phyloP scores from a whole-genome alignment of 2,888 invertebrate species.

The Acrocera orbiculus region DNA sequence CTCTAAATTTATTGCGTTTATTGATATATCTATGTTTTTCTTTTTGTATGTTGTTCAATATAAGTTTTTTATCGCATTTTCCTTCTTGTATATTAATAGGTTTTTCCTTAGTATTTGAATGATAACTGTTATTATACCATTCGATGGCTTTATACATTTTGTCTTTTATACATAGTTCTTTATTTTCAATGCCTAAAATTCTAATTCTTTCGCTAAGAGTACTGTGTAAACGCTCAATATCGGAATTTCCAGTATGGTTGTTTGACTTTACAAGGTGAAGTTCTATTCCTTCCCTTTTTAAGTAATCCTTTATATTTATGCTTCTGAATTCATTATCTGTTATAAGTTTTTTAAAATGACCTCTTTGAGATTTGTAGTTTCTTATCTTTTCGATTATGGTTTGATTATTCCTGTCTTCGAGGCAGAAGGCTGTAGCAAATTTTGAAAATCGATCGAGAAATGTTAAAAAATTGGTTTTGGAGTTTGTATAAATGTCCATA shows the following conservation, averaged over 20 bases:
- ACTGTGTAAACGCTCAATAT: constrained; percentile 10
- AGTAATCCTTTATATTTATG: constrained; percentile 9
- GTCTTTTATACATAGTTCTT: constrained; percentile 4
- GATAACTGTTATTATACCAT: constrained; percentile 8
- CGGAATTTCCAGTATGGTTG: constrained; percentile 12
- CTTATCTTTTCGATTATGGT: constrained; percentile 11
- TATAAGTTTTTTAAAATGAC: constrained; percentile 10
- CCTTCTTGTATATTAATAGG: constrained; percentile 1
- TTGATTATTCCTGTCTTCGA: constrained; percentile 10
- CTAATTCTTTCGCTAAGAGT: constrained; percentile 1
- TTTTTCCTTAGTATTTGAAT: constrained; percentile 2
- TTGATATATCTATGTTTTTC: constrained; percentile 1
- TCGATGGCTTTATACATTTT: constrained; percentile 5
- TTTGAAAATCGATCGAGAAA: constrained; percentile 8
- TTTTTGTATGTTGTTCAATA: background rate
- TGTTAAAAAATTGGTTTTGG: background rate
- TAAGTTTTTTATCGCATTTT: background rate
- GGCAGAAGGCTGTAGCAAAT: constrained; percentile 10
- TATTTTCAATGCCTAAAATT: constrained; percentile 1
- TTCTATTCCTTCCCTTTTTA: constrained; percentile 10
- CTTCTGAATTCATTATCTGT: constrained; percentile 13
- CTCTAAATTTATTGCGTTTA: constrained; percentile 1
- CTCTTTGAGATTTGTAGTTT: constrained; percentile 6
- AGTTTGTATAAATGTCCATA: constrained; percentile 1
- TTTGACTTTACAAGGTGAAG: constrained; percentile 13